Evolutionary conservation across 2,797 vertebrate species (phyloP), one percentile per base, ranked within the genome.

Genomic region (Cheracebus regulus): DNA sequence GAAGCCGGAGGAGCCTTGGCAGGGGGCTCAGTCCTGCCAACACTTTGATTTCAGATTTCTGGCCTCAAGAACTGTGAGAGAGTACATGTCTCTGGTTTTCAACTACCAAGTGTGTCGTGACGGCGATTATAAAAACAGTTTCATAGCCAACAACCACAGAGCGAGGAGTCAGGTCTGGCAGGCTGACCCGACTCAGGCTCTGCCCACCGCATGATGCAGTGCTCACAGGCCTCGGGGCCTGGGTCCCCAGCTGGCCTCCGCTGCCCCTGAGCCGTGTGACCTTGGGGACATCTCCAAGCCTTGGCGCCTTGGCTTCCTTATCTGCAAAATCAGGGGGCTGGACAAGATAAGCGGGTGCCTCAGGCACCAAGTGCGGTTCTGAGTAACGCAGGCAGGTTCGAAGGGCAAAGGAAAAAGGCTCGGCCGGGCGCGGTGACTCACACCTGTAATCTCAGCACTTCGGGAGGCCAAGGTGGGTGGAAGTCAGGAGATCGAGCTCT

Each of bases 21-120:
- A 52, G 58, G 82, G 81, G 83, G 30, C 85, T 28, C 6, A 11
- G 84, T 48, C 88, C 58, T 93, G 80, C 88, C 39, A 75, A 72
- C 78, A 86, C 57, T 88, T 85, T 72, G 41, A 90, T 81, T 97
- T 96, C 64, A 33, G 84, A 93, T 57, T 82, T 95, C 88, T 79
- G 90, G 80, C 48, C 81, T 90, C 76, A 30, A 24, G 95, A 93
- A 90, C 84, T 22, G 36, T 88, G 83, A 95, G 73, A 88, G 79
- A 73, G 94, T 76, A 89, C 26, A 93, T 92, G 85, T 96, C 83
- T 91, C 33, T 81, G 81, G 28, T 93, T 76, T 96, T 52, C 76
- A 88, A 81, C 67, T 61, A 41, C 76, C 5, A 36, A 73, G 46
- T 50, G 84, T 91, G 50, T 92, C 58, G 70, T 57, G 13, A 88